A percentile compares a stretch with the other conserved stretches of the same genome.
phyloP scores from a whole-genome alignment of 2,888 invertebrate genomes.

The Euzetes globulus region DNA sequence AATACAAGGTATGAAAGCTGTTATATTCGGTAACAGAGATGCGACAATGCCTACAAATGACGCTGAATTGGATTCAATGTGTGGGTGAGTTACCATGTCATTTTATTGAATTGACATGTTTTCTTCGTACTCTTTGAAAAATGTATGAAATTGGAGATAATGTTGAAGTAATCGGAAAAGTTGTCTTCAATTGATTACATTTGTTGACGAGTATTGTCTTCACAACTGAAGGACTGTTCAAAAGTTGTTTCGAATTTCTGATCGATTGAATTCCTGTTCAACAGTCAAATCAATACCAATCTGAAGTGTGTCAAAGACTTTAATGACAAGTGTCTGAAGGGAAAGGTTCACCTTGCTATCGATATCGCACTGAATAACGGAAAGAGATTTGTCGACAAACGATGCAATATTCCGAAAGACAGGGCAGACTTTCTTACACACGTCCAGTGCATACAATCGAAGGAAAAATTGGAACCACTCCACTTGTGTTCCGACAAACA shows the following conservation, averaged over 20 bases:
- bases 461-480: not conserved
- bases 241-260: not conserved
- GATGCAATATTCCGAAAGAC: not conserved
- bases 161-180: not conserved
- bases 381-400: not conserved
- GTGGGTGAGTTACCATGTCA: not conserved
- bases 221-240: no score
- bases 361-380: not conserved
- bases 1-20: not conserved
- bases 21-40: constrained; percentile 22
- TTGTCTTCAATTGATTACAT: constrained; percentile 19
- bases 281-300: not conserved
- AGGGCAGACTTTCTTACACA: not conserved
- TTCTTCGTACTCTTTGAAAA: not conserved
- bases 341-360: not conserved
- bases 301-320: constrained; percentile 3
- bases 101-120: not conserved
- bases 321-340: not conserved
- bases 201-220: not conserved
- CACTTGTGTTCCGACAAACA: not conserved
- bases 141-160: constrained; percentile 12
- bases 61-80: constrained; percentile 10
- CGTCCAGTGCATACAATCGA: not conserved
- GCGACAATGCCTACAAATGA: constrained; percentile 11
- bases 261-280: not conserved